Evolutionary conservation across 2,888 invertebrate species (phyloP).

Genomic region (Nasonovia ribisnigri): DNA sequence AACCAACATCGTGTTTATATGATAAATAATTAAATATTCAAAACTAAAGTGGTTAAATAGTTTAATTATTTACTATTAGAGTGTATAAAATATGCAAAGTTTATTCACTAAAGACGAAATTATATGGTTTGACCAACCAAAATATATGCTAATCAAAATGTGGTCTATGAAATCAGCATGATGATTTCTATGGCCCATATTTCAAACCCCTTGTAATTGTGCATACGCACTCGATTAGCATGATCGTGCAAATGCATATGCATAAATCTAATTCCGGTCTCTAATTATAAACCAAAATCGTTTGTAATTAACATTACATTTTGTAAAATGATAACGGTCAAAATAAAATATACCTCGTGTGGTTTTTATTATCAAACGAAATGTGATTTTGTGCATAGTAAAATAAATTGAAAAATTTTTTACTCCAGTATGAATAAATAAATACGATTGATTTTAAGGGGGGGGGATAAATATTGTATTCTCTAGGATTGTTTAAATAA

Average conservation of each 20-base stretch:
- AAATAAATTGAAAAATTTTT: neutral
- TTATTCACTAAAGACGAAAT: neutral
- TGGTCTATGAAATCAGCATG: neutral
- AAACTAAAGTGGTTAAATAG: neutral
- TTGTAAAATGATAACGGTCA: neutral
- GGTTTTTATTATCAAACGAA: neutral
- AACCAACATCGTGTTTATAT: neutral
- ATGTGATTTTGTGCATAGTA: neutral
- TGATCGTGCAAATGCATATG: neutral
- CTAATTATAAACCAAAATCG: neutral
- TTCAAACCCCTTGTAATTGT: neutral
- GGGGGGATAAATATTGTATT: neutral
- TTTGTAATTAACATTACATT: neutral
- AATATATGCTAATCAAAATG: neutral
- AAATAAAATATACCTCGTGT: neutral
- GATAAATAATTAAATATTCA: neutral
- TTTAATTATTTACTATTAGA: neutral
- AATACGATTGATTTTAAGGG: neutral
- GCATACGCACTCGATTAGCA: neutral
- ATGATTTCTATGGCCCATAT: neutral
- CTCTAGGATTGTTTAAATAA: neutral
- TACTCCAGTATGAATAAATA: neutral
- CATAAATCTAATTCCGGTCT: neutral
- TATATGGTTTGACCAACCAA: slow-evolving; percentile 4
- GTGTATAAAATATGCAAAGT: neutral